Base-by-base conservation (phyloP, 2,888 invertebrate genomes). In the Mesochorus sp. region DNA sequence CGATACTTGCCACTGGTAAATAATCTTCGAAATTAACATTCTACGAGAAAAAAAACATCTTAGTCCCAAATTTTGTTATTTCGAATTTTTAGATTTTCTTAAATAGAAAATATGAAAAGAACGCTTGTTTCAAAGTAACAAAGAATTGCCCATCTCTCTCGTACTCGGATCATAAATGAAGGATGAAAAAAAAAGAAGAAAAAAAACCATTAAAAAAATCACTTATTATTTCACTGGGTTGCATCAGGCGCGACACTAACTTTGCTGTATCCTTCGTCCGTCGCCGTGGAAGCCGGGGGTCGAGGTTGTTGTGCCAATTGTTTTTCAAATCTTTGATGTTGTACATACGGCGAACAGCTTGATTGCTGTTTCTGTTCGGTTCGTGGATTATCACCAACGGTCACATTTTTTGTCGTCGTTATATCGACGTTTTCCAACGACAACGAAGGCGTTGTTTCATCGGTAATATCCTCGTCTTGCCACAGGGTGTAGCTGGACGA, bases 221-320 rank as follows among this genome's bases (percentile, higher is more conserved):
- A 10, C 1, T 42, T 5, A 14, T n/a, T 59, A 44, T 14, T 78
- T 86, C 82, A 89, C 78, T 89, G 86, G 72, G 87, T 83, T 55
- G 85, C 84, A 70, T 83, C 86, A 37, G 89, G 87, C 68, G 87
- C 87, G 62, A 87, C 87, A 26, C 87, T 87, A 49, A 90, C 88
- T 82, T 91, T 89, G 79, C 89, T 89, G 78, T 90, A 90, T 53
- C 87, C 88, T 76, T 88, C 88, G 28, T 90, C 89, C 17, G 84
- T 80, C 59, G 68, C 59, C 39, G 73, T 53, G 19, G 62, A 47
- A 14, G 68, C 10, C 2, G 57, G 12, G 6, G n/a, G 57, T 17
- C 59, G 73, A 4, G 59, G 8, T 31, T 68, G 68, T 42, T 53
- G 59, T 3, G 80, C 67, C 68, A 82, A 51, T 64, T 81, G 81